These are phyloP conservation scores for Hybos culiciformis DNA, from an alignment of 2,888 invertebrate genomes.

Conservation along the genomic window DNA sequence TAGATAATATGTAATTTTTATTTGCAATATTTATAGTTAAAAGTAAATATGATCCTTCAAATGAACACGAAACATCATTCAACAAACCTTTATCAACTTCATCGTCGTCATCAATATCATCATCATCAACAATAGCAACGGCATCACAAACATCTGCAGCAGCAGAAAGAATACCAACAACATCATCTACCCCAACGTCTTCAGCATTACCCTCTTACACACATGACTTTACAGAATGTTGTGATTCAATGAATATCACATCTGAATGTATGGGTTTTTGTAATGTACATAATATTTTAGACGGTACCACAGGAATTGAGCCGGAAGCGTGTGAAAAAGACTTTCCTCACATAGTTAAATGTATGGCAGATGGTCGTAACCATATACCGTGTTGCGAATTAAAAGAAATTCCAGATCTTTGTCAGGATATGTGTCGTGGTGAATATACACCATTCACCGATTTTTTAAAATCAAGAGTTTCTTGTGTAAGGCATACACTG, in stretches of 20 bases:
- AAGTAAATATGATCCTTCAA: not conserved
- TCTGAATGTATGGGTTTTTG: constrained; percentile 65
- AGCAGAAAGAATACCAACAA: not conserved
- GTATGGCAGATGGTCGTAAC: constrained; percentile 69
- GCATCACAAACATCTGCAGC: not conserved
- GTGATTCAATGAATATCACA: constrained; percentile 55
- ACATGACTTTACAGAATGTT: constrained; percentile 75
- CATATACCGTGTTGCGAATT: constrained; percentile 75
- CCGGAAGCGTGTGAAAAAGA: constrained; percentile 69
- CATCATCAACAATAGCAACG: constrained; percentile 8
- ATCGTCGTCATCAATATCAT: constrained; percentile 4
- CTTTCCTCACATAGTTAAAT: constrained; percentile 64
- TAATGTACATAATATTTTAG: constrained; percentile 61
- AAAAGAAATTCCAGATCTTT: constrained; percentile 69
- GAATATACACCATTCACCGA: constrained; percentile 76
- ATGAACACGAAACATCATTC: not conserved
- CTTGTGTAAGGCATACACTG: constrained; percentile 69
- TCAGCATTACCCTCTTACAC: constrained; percentile 33
- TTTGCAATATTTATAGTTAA: too few relatives aligned
- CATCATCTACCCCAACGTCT: constrained; percentile 9
- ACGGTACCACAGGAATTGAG: constrained; percentile 64
- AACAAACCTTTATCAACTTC: not conserved
- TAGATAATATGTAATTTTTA: too few relatives aligned
- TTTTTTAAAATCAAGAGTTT: constrained; percentile 70
- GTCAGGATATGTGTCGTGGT: constrained; percentile 73